These are phyloP conservation scores for Amazona finschi DNA, from an alignment of 2,797 vertebrate genomes.

Conservation along the genomic window DNA sequence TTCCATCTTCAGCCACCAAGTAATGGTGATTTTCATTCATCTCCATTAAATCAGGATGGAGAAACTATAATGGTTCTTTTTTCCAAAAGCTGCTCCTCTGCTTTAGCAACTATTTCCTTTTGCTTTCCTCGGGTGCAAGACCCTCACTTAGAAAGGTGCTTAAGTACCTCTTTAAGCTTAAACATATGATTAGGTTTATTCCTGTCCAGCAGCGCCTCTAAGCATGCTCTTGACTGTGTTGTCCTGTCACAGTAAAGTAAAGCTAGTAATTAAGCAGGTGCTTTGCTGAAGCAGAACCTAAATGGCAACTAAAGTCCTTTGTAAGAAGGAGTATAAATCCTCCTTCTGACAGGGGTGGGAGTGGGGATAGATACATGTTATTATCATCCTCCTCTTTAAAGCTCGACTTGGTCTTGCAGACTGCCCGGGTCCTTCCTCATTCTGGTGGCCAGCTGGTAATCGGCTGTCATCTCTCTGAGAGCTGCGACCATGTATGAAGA, in stretches of 20 bases:
- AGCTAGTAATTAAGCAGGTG: conserved; percentile 4
- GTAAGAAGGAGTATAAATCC: conserved; percentile 28
- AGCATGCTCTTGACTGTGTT: background rate
- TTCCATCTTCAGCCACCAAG: background rate
- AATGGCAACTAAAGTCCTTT: conserved; percentile 33
- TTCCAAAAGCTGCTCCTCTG: background rate
- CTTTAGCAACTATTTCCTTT: background rate
- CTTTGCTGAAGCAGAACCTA: conserved; percentile 24
- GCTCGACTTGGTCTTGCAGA: background rate
- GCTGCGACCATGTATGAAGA: background rate
- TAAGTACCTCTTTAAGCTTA: background rate
- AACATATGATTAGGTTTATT: background rate
- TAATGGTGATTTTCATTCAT: background rate
- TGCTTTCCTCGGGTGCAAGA: background rate
- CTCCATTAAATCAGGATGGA: background rate
- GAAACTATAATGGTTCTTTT: background rate
- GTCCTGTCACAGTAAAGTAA: background rate
- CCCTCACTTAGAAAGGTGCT: background rate
- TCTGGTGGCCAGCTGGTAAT: conserved; percentile 17
- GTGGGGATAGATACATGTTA: background rate
- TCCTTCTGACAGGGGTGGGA: conserved; percentile 21
- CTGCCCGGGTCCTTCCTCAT: background rate
- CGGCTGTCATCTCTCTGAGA: background rate
- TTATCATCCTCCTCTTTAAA: conserved; percentile 8
- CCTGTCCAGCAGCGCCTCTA: background rate